These are phyloP conservation scores for Antheraea mylitta DNA, from an alignment of 1,140 invertebrate species.

Conservation along the genomic window DNA sequence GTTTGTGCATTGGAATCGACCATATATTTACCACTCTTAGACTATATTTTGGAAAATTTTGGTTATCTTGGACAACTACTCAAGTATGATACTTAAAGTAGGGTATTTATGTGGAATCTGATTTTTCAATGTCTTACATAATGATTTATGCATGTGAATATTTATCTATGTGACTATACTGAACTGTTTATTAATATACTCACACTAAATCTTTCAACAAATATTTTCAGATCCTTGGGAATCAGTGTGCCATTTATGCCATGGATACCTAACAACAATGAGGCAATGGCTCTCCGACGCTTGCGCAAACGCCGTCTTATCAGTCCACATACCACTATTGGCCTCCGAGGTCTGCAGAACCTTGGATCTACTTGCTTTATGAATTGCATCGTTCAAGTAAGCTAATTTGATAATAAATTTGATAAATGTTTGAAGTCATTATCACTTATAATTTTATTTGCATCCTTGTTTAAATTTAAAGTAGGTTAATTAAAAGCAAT, in stretches of 20 bases:
- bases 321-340: conserved; percentile 90
- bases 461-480: not conserved
- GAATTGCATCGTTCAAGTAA: conserved; percentile 96
- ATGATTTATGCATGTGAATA: too few relatives aligned
- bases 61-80: too few relatives aligned
- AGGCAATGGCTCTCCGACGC: conserved; percentile 84
- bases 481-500: not conserved
- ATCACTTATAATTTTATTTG: not conserved
- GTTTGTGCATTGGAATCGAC: too few relatives aligned
- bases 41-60: not conserved
- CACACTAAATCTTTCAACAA: not conserved
- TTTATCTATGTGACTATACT: too few relatives aligned
- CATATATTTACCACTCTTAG: not conserved
- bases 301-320: conserved; percentile 89
- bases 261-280: conserved; percentile 89
- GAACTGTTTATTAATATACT: too few relatives aligned
- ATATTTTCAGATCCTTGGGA: conserved; percentile 72
- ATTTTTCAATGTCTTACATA: too few relatives aligned
- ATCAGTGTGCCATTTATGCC: conserved; percentile 85
- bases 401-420: conserved; percentile 2
- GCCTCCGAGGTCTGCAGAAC: conserved; percentile 95
- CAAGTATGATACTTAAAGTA: too few relatives aligned
- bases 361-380: conserved; percentile 99
- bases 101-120: too few relatives aligned
- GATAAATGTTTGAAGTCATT: too few relatives aligned